Evolutionary conservation across 1,140 invertebrate species (phyloP), one percentile per base, ranked within the genome.

Genomic region (Lucilia cuprina): DNA sequence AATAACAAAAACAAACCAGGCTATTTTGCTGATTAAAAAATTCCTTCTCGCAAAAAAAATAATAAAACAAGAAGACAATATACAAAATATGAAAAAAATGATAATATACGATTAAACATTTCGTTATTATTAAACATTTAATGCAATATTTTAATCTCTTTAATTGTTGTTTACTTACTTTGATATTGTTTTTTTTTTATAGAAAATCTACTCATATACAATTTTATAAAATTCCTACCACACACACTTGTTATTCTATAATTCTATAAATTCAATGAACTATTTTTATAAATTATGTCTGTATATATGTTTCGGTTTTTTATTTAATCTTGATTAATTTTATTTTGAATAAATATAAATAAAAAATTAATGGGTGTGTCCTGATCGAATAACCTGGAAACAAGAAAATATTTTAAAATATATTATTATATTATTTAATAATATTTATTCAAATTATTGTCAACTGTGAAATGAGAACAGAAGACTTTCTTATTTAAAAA

Each of bases 101-200:
- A 65, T 65, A 65, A 65, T 65, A n/a, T 65, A n/a, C 19, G 60
- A 65, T 65, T 65, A 65, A 65, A 19, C 60, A 65, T 65, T 65
- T 65, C n/a, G 8, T 65, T 65, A 65, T 19, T 65, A 19, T 65
- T 65, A 65, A 65, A 65, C n/a, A n/a, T 65, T 65, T n/a, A 65
- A 65, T 17, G 60, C 60, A 30, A 30, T 30, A 65, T n/a, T 65
- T 65, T 65, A 65, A 65, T 65, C 60, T 65, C n/a, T 65, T 19
- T 65, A 65, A 65, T 65, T 65, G 60, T 65, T 65, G n/a, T 65
- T 65, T 65, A 65, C n/a, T 65, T 65, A 17, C 17, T 65, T 19
- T 65, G 60, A 65, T 65, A n/a, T 49, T 65, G 5, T 17, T 65
- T 65, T n/a, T 19, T 65, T 49, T 12, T 12, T 12, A 49, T 49